Evolutionary conservation across 2,113 vertebrate species (phyloP), one percentile per base, ranked within the genome.

Genomic region (Delphinus delphis): DNA sequence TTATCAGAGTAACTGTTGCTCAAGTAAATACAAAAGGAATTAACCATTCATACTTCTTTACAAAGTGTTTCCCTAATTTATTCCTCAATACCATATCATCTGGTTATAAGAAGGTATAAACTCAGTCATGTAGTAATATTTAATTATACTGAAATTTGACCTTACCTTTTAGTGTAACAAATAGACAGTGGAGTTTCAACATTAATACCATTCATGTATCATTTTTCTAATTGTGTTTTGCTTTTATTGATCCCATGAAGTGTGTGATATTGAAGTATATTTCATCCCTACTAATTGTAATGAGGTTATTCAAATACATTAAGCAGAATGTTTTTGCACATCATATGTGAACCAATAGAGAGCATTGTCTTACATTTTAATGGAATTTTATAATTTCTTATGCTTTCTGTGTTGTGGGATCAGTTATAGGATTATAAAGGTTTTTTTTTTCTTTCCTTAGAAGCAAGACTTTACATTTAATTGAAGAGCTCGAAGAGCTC

Each of bases 11-110:
- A 84, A n/a, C 93, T 94, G 12, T 74, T 97, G 26, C 63, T 94
- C 14, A 87, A 96, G n/a, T 84, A 96, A 97, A 92, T 80, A 33
- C 60, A 21, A 94, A 80, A 93, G 5, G 12, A 96, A 90, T 87
- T 79, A 44, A 55, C 65, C 20, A 84, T 71, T 87, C 3, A 38
- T 4, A 25, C 36, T 44, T 68, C 13, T 88, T 95, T 73, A 71
- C 25, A 53, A 95, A 88, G 23, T 76, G 5, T 47, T 93, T 6
- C 5, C 21, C 12, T 60, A 41, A 90, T 97, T 97, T 0, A 84
- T 70, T 96, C 20, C 67, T 58, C 25, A 55, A 21, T 93, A 21
- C n/a, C 33, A 93, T 5, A 70, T 81, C 44, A 60, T 44, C 41
- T 96, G 50, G 71, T 81, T 96, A 55, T 67, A 26, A 67, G 41